These are phyloP conservation scores for Rhizomys pruinosus DNA, from an alignment of 2,113 vertebrate species.

Conservation along the genomic window DNA sequence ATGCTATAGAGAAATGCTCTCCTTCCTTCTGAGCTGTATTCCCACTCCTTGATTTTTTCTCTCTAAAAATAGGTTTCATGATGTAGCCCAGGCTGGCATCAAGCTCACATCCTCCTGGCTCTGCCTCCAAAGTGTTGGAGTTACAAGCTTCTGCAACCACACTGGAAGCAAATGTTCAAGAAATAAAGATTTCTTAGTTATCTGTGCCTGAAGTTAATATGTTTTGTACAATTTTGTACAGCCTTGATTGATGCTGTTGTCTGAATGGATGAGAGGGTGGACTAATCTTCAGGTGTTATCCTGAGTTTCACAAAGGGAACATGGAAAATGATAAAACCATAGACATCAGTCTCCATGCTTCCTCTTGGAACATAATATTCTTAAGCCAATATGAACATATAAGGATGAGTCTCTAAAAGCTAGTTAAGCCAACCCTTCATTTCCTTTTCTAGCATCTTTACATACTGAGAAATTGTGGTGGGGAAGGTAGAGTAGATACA, in stretches of 20 bases:
- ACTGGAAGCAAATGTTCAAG: background rate
- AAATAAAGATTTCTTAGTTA: conserved; percentile 22
- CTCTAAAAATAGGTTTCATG: background rate
- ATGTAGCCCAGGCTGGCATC: background rate
- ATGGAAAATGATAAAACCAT: background rate
- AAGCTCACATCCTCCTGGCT: background rate
- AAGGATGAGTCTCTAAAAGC: conserved; percentile 21
- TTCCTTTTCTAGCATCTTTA: background rate
- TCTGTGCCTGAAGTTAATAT: background rate
- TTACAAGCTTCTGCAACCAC: background rate
- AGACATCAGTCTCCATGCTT: background rate
- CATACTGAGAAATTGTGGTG: background rate
- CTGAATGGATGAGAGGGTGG: background rate
- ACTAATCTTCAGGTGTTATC: background rate
- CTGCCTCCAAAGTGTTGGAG: background rate
- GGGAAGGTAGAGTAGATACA: background rate
- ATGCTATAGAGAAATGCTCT: background rate
- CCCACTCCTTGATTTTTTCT: background rate
- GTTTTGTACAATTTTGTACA: background rate
- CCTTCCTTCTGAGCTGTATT: background rate
- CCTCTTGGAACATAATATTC: conserved; percentile 33
- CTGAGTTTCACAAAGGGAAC: conserved; percentile 40
- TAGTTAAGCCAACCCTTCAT: background rate
- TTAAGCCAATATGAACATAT: conserved; percentile 33
- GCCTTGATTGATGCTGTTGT: background rate